Conservation (phyloP, 2,797 vertebrate species). For the Catostomus latipinnis region DNA sequence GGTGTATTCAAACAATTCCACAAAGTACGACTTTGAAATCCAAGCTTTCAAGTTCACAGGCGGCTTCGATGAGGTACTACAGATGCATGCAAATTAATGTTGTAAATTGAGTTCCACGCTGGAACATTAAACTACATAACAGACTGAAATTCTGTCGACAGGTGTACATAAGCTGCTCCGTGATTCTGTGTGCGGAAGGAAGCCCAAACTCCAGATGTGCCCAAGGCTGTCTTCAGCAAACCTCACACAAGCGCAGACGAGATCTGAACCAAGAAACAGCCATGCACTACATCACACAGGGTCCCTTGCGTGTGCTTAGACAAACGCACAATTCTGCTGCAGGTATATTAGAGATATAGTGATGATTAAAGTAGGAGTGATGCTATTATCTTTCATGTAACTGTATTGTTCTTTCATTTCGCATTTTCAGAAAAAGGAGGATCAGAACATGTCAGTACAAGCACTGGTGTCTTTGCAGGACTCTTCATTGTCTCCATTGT, state of each 20-base stretch:
- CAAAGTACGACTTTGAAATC: constrained; percentile 68
- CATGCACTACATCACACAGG: constrained; percentile 72
- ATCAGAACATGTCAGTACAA: constrained; percentile 40
- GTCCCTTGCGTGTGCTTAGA: constrained; percentile 67
- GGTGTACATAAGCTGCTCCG: constrained; percentile 77
- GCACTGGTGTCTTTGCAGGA: constrained; percentile 56
- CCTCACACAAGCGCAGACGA: constrained; percentile 61
- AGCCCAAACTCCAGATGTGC: constrained; percentile 72
- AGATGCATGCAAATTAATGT: background rate
- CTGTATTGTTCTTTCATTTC: background rate
- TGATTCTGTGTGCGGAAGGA: constrained; percentile 72
- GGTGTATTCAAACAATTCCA: constrained; percentile 38
- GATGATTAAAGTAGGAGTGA: no score
- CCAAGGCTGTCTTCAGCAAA: constrained; percentile 65
- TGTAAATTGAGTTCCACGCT: background rate
- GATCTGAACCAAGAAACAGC: constrained; percentile 59
- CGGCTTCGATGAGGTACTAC: constrained; percentile 70
- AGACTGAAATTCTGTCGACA: constrained; percentile 44
- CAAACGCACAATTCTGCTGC: background rate
- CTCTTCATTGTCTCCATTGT: constrained; percentile 58
- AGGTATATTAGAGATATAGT: constrained; percentile 15
- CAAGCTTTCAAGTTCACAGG: constrained; percentile 78
- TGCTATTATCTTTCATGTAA: background rate
- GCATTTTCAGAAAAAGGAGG: background rate
- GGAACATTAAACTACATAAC: background rate